These are phyloP conservation scores for Falco punctatus DNA, from an alignment of 2,113 vertebrate species.

Conservation along the genomic window DNA sequence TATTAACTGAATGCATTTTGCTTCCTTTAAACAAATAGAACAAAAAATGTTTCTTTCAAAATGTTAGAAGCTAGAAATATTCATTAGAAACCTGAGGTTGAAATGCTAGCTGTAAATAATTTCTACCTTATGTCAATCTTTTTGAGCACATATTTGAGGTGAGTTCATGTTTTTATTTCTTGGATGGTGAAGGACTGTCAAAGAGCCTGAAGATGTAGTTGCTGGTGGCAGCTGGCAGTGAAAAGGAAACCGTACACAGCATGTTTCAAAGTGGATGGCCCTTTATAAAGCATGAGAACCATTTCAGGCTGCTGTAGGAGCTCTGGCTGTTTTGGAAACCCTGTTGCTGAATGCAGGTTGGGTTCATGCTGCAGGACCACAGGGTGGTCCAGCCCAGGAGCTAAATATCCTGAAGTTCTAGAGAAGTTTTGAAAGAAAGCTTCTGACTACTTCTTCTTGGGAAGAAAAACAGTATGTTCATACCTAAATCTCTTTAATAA, in stretches of 20 bases:
- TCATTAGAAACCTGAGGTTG: neutral
- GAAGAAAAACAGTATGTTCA: neutral
- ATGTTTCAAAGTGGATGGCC: neutral
- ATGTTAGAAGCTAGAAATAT: neutral
- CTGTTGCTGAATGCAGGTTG: neutral
- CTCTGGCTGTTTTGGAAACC: neutral
- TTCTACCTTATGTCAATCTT: neutral
- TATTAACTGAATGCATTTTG: neutral
- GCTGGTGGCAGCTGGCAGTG: neutral
- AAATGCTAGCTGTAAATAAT: neutral
- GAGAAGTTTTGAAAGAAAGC: neutral
- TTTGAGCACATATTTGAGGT: neutral
- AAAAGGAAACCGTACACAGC: neutral
- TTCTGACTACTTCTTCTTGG: neutral
- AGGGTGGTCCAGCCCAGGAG: neutral
- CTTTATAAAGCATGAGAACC: neutral
- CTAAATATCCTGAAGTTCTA: neutral
- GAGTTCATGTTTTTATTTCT: neutral
- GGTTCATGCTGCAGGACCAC: neutral
- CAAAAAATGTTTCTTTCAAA: neutral
- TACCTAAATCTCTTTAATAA: neutral
- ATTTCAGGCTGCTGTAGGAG: neutral
- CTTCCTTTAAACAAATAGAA: neutral
- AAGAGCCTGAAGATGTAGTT: neutral
- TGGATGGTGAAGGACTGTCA: neutral